Conservation (phyloP, 2,888 invertebrate genomes). For the Rhodophaea formosa region DNA sequence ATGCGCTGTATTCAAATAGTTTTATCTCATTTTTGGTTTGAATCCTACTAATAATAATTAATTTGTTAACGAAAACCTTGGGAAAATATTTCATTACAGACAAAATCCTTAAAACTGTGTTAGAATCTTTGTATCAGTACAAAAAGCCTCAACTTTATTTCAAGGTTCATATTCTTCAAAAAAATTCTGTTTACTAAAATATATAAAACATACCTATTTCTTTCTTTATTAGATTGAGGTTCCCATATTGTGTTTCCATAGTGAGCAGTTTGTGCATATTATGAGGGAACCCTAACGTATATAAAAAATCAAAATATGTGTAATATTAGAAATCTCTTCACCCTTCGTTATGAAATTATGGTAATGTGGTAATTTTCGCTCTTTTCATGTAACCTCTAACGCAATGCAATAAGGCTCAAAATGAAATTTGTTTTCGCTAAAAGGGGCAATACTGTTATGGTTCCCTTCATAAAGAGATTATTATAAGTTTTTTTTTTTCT, state of each 20-base stretch:
- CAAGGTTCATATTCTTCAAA: too few species aligned
- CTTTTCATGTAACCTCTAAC: constrained; percentile 25
- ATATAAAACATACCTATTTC: neutral
- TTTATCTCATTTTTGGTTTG: too few species aligned
- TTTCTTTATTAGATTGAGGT: neutral
- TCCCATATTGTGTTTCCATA: neutral
- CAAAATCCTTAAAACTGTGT: too few species aligned
- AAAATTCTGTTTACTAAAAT: too few species aligned
- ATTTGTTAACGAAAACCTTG: too few species aligned
- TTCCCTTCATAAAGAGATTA: constrained; percentile 62
- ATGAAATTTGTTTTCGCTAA: constrained; percentile 19
- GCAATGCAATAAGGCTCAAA: constrained; percentile 28
- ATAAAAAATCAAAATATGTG: constrained; percentile 69
- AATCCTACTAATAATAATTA: too few species aligned
- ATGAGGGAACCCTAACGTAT: constrained; percentile 12
- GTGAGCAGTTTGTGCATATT: neutral
- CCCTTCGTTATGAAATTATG: constrained; percentile 76
- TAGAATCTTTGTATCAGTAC: too few species aligned
- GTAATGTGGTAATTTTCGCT: constrained; percentile 42
- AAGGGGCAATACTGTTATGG: constrained; percentile 46
- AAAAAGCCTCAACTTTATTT: too few species aligned
- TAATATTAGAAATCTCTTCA: constrained; percentile 66
- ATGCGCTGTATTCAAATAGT: too few species aligned
- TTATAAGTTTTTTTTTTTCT: constrained; percentile 56
- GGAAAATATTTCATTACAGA: too few species aligned